phyloP scores from a whole-genome alignment of 23 tunicate genomes.

The Corella eumyota region DNA sequence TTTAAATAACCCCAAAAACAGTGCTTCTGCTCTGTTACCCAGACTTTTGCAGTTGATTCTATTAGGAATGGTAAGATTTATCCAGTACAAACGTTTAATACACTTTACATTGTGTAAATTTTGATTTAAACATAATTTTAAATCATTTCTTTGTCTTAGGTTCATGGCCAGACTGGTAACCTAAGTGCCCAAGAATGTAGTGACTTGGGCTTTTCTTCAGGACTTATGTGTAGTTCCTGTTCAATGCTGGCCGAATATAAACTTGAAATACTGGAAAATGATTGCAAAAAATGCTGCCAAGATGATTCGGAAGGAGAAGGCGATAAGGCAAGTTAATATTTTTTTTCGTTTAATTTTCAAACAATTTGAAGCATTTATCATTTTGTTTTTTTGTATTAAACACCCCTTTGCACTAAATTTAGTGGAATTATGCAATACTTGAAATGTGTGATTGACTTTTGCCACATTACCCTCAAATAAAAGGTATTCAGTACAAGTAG shows the following conservation, averaged over 20 bases:
- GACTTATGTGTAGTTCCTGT: constrained; percentile 73
- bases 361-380: not conserved
- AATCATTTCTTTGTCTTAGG: not conserved
- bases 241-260: constrained; percentile 22
- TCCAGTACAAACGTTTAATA: not conserved
- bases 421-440: constrained; percentile 34
- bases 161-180: constrained; percentile 2
- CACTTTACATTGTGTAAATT: not conserved
- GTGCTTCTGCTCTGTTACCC: not conserved
- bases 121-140: not conserved
- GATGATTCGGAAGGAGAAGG: constrained; percentile 51
- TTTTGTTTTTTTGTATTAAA: not conserved
- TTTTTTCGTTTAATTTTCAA: not conserved
- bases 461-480: constrained; percentile 31
- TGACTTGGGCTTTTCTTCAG: constrained; percentile 37
- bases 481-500: constrained; percentile 22
- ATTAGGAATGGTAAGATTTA: constrained; percentile 15
- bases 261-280: constrained; percentile 30
- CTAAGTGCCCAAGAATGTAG: constrained; percentile 34
- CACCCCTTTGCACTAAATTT: not conserved
- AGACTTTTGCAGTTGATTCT: constrained; percentile 7
- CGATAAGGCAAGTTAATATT: constrained; percentile 3
- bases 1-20: not conserved
- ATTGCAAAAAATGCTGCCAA: constrained; percentile 69
- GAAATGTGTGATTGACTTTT: constrained; percentile 57